Evolutionary conservation across 2,888 invertebrate species (phyloP).

Genomic region (Spisula subtruncata): DNA sequence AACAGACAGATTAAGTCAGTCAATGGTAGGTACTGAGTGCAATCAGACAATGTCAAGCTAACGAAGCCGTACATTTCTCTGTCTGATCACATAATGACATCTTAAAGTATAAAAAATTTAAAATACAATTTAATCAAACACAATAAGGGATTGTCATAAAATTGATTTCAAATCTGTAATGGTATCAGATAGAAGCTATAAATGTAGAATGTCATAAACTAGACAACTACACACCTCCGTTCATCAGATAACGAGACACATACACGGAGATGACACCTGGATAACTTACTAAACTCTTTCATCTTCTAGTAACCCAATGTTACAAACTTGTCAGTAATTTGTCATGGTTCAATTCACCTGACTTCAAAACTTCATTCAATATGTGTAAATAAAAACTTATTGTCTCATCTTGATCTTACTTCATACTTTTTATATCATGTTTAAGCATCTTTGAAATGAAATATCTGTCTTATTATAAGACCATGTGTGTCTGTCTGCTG

Average conservation of each 20-base stretch:
- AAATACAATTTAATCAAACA: neutral
- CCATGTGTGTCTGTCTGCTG: too few species aligned
- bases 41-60: too few species aligned
- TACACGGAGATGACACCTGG: neutral
- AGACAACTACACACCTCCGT: constrained; percentile 6
- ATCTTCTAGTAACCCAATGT: neutral
- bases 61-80: too few species aligned
- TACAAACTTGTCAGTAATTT: constrained; percentile 18
- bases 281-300: neutral
- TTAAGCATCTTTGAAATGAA: neutral
- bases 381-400: constrained; percentile 1
- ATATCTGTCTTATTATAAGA: too few species aligned
- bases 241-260: neutral
- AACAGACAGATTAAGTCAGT: too few species aligned
- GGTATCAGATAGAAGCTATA: neutral
- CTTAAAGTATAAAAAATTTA: neutral
- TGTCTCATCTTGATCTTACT: neutral
- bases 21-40: too few species aligned
- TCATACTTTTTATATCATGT: neutral
- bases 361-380: constrained; percentile 1
- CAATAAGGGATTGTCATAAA: neutral
- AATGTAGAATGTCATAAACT: neutral
- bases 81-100: neutral
- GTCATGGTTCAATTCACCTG: neutral
- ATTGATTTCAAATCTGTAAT: neutral